Base-by-base conservation (phyloP, 2,888 invertebrate species). In the Zele albiditarsus region DNA sequence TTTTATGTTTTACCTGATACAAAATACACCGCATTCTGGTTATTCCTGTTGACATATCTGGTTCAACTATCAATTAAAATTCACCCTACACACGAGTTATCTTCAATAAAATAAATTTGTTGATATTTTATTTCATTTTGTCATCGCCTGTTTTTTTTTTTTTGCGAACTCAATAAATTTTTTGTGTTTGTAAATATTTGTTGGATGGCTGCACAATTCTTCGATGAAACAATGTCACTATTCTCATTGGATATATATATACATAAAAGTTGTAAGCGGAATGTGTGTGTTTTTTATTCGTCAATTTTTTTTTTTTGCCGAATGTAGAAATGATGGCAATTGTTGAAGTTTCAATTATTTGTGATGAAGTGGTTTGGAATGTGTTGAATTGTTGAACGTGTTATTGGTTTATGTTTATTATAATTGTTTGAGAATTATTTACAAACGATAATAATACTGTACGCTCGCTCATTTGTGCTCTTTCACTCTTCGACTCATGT, bases 401-500 rank as follows among this genome's bases (percentile, higher is more conserved):
- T 6, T 53, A 20, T 10, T 23, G 53, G 4, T 20, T 6, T 53
- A n/a, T 53, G 23, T 53, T 53, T 6, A 8, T 53, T 20, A 53
- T 53, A 53, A 53, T 20, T 53, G n/a, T 53, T 53, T 53, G 23
- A 20, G 23, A 53, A 53, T 53, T n/a, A 53, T 53, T 53, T 20
- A 23, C 53, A 53, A 53, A 53, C n/a, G 20, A 53, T 53, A 1
- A 20, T 8, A 53, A 16, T n/a, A 46, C n/a, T n/a, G 23, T 6
- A 20, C 4, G 8, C n/a, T 53, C 8, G n/a, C 8, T 3, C 53
- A 20, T 5, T 53, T 53, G 20, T 10, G 3, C 4, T 53, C 46
- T 16, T 16, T 46, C 2, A n/a, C 20, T 53, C 0, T 63, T n/a
- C 25, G 16, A 20, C 5, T 63, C 63, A n/a, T 63, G n/a, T 33